Base-by-base conservation (phyloP, 2,888 invertebrate genomes). In the Panopea generosa region DNA sequence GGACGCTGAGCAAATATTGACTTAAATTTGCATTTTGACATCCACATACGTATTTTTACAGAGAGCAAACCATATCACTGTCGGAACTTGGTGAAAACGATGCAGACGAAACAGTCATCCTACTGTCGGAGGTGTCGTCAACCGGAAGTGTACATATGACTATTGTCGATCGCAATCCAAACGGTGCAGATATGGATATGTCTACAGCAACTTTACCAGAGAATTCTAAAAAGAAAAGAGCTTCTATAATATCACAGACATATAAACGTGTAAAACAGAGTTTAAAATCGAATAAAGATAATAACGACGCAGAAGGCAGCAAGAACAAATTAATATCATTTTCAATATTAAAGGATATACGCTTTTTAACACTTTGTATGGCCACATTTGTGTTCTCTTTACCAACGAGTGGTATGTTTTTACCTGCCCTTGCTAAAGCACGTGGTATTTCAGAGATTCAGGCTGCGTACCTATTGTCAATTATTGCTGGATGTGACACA, bases 391-490 rank as follows among this genome's bases (percentile, higher is more conserved):
- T 83, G 14, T 77, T 80, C 18, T 76, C 77, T n/a, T 53, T 84
- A 11, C 82, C 84, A 20, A 69, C 76, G 0, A 77, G 80, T 2
- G 84, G 83, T 27, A 77, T 86, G 6, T 89, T 89, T 65, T 72
- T 87, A 9, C 87, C 89, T n/a, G 82, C 88, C 20, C 74, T 87
- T 50, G 86, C 85, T 0, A 78, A 77, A 50, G 80, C 85, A 6
- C 73, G 77, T 16, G 87, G 86, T 7, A 24, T 82, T 9, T 69
- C 77, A n/a, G 81, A 81, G 16, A 70, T 80, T 6, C 75, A 87
- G 29, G 85, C 86, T 20, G 87, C 89, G 0, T 63, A 82, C 29
- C 55, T 86, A 0, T 50, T 89, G 40, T 85, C 87, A 0, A 78
- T 87, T 0, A 68, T 75, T 2, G 87, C 88, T 7, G 79, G 84